Evolutionary conservation across 2,113 vertebrate species (phyloP), one percentile per base, ranked within the genome.

Genomic region (Ictalurus punctatus): DNA sequence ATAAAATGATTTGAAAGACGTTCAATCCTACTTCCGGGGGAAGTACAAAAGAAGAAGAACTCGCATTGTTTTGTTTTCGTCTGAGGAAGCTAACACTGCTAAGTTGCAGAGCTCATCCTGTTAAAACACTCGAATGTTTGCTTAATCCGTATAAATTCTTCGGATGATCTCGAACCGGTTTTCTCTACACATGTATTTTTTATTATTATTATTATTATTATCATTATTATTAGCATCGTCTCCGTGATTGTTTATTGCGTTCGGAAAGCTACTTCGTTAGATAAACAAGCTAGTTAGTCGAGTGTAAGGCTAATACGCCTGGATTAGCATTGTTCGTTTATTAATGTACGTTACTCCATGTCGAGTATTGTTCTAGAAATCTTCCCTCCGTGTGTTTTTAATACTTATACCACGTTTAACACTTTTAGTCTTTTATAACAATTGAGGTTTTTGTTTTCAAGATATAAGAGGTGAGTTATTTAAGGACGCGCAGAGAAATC

Each of bases 1-100:
- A 10, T 25, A 78, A 78, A 48, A 48, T 27, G 4, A 14, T 79
- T 79, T 27, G 9, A 16, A 27, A 84, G 40, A n/a, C 2, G 8
- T 69, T 30, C 56, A 85, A 30, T 85, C 1, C n/a, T 17, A 86
- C 56, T 79, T 86, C 63, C 34, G 73, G 56, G 14, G 19, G 21
- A 61, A 10, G 8, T 16, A 78, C 37, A 73, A 19, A 86, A 54
- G 71, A 86, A 78, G 74, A 78, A 86, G 74, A 61, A 37, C 16
- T 3, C 14, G 73, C 25, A 44, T 61, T 86, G 85, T 79, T 85
- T 34, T 69, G 84, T 73, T 86, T 78, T 86, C 37, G 23, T 10
- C 23, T 37, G 9, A 30, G 34, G 56, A 86, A 7, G 44, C 73
- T 30, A 48, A 30, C 27, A 71, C 54, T 76, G 54, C 27, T 30